Base-by-base conservation (phyloP, 2,888 invertebrate species). In the Petrolisthes cinctipes region DNA sequence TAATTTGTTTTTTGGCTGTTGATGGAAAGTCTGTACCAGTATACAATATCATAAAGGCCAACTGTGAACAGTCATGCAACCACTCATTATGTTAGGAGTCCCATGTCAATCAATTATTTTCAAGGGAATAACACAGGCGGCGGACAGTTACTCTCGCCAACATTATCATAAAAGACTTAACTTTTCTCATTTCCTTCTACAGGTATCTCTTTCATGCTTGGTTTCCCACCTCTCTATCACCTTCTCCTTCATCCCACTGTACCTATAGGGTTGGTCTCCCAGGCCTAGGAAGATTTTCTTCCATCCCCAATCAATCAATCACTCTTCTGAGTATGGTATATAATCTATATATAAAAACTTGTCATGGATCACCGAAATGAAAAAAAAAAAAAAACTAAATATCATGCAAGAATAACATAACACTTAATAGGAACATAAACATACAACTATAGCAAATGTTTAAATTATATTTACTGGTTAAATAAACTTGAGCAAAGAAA, bases 401-500 rank as follows among this genome's bases (percentile, higher is more conserved):
- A 76, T 14, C 17, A 17, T 66, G 20, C 6, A 51, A 11, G 61
- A 68, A 66, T 14, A 5, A 61, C 6, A 84, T 57, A 61, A 78
- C 57, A 66, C 11, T 78, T 75, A 83, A 83, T 83, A 83, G 73
- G 57, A 76, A 78, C 75, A 85, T 37, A 66, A 68, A 66, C 23
- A 82, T 68, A 56, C 57, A 17, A 68, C 4, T 37, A 83, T 17
- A 75, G 53, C n/a, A 76, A 83, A 71, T 68, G 20, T 71, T 5
- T 51, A 57, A 51, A 81, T 81, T 20, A 85, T 79, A 53, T 61
- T 53, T 51, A 56, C 61, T 80, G 23, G n/a, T 81, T 75, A 71
- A 85, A 73, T 80, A 80, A 85, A 80, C 85, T 85, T 85, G 85
- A 85, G 85, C 85, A 85, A 85, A 85, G 75, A 57, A 80, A 81